Conservation (phyloP, 2,113 vertebrate genomes). For the Limnothrissa miodon region DNA sequence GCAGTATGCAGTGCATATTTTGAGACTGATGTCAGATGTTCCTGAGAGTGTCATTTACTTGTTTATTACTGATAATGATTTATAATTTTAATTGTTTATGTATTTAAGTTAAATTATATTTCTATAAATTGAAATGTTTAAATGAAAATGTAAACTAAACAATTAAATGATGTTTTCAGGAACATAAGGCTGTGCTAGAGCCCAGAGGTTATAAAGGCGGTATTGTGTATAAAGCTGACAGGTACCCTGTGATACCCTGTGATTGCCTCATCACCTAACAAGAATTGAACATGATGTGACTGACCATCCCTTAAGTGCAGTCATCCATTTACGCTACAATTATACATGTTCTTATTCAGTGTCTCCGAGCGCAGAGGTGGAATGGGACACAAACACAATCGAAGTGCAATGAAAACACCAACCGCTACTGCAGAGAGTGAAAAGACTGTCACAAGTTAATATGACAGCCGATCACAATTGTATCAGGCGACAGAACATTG, state of each 20-base stretch:
- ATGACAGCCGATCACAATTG: not conserved
- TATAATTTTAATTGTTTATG: no score
- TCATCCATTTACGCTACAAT: not conserved
- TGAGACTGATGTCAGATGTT: no score
- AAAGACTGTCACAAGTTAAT: constrained; percentile 3
- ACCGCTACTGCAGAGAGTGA: not conserved
- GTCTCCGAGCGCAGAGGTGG: not conserved
- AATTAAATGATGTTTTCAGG: not conserved
- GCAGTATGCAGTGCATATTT: not conserved
- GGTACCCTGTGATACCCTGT: not conserved
- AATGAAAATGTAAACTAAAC: not conserved
- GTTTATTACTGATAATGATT: no score
- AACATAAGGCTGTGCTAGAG: not conserved
- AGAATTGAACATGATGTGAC: not conserved
- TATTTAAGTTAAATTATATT: no score
- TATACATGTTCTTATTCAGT: not conserved
- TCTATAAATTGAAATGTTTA: no score
- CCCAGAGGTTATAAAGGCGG: not conserved
- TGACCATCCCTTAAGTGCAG: constrained; percentile 1
- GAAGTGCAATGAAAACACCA: not conserved
- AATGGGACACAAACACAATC: not conserved
- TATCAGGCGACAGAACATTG: not conserved
- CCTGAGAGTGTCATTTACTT: no score
- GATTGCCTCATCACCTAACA: not conserved
- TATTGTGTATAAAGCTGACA: no score